phyloP scores from a whole-genome alignment of 2,113 vertebrate genomes.

The Taxidea taxus region DNA sequence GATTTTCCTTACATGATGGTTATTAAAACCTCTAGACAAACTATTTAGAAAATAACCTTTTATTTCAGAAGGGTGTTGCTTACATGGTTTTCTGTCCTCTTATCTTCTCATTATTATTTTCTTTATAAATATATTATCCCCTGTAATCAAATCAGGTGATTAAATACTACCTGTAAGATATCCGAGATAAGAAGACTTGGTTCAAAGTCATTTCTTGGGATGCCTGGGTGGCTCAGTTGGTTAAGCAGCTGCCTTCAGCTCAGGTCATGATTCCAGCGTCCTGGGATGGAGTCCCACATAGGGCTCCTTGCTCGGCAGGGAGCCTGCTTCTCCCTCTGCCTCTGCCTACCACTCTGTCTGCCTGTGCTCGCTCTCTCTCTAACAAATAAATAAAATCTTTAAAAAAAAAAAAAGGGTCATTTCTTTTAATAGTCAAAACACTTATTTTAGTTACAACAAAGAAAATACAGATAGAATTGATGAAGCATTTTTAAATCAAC shows the following conservation, averaged over 20 bases:
- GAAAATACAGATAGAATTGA: background rate
- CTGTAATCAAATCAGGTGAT: background rate
- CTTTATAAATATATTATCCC: constrained; percentile 7
- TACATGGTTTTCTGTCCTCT: background rate
- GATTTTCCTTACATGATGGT: constrained; percentile 31
- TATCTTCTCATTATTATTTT: background rate
- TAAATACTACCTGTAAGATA: background rate
- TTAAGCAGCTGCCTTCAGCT: too few relatives aligned
- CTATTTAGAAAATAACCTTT: background rate
- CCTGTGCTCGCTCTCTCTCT: too few relatives aligned
- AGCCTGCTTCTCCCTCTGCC: too few relatives aligned
- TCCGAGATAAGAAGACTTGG: background rate
- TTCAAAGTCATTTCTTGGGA: too few relatives aligned
- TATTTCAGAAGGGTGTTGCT: background rate
- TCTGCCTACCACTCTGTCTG: too few relatives aligned
- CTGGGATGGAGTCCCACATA: too few relatives aligned
- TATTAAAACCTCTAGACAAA: background rate
- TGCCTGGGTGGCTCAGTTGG: too few relatives aligned
- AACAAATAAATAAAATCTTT: too few relatives aligned
- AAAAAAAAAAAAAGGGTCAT: too few relatives aligned
- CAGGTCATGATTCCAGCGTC: too few relatives aligned
- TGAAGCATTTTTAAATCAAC: background rate
- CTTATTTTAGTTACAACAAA: background rate
- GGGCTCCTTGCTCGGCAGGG: too few relatives aligned
- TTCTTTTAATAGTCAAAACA: background rate